A percentile compares a stretch with the other conserved stretches of the same genome.
phyloP scores from a whole-genome alignment of 2,888 invertebrate genomes.

The Idaea aversata region DNA sequence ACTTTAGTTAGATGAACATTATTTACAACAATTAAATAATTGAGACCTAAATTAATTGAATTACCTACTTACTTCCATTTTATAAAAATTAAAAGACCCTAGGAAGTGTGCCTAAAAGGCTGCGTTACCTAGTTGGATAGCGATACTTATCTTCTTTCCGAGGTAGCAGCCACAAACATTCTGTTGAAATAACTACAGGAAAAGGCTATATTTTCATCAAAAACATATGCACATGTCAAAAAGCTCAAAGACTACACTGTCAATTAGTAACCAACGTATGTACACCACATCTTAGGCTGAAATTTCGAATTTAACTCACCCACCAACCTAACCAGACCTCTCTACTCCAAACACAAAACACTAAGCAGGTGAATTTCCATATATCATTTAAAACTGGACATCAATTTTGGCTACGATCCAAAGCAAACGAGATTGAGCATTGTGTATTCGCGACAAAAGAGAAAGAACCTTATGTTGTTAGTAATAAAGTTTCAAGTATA shows the following conservation, averaged over 20 bases:
- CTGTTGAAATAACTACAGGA: background rate
- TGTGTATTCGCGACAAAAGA: slow-evolving; percentile 32
- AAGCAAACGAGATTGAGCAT: slow-evolving; percentile 34
- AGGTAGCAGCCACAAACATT: no score
- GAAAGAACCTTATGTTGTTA: slow-evolving; percentile 32
- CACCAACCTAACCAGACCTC: slow-evolving; percentile 7
- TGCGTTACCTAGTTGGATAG: no score
- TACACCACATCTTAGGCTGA: slow-evolving; percentile 21
- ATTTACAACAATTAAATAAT: no score
- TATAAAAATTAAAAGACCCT: no score
- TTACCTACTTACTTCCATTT: no score
- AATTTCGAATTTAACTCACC: slow-evolving; percentile 9
- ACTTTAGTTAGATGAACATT: no score
- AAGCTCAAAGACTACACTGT: slow-evolving; percentile 28
- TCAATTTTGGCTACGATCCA: slow-evolving; percentile 43
- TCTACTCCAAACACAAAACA: slow-evolving; percentile 4
- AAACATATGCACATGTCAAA: background rate
- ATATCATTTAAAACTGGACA: slow-evolving; percentile 35
- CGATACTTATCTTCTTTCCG: no score
- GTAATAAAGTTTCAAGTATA: slow-evolving; percentile 45
- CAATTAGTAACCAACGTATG: slow-evolving; percentile 33
- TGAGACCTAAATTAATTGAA: background rate
- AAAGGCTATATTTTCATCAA: slow-evolving; percentile 16
- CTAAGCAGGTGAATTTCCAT: slow-evolving; percentile 15
- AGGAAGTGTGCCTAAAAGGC: no score